Base-by-base conservation (phyloP, 2,113 vertebrate genomes). In the Tachuris rubrigastra region DNA sequence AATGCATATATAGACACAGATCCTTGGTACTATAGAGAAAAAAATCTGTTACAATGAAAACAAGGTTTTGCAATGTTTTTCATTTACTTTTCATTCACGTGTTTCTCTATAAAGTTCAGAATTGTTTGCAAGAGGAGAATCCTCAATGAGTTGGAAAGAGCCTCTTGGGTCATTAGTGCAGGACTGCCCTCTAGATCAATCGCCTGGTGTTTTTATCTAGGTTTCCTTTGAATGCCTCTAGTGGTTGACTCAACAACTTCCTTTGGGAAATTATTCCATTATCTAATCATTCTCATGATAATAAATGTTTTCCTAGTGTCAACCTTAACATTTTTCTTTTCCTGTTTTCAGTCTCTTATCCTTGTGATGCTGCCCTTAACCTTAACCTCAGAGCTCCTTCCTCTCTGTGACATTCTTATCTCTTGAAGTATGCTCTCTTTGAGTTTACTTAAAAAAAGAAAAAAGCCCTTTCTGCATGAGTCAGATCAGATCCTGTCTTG, bases 231-330 rank as follows among this genome's bases (percentile, higher is more conserved):
- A 95, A 78, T 92, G 87, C 59, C 66, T 93, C 73, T 95, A 60
- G 66, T 96, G 90, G 92, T 94, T 95, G 67, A 95, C 76, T 95
- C 89, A 95, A 96, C 78, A 95, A 90, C 69, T 96, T 96, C 90
- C 92, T 94, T 88, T 92, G 92, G 96, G 95, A 97, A 97, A 94
- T 96, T 60, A 93, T 95, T 93, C 74, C 88, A 69, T 94, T 95
- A 94, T 95, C 91, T 97, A 95, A 97, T 95, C 87, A 94, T 73
- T 37, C 74, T 88, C 90, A 69, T 62, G 78, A 96, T 94, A 96
- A 95, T 90, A 93, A 96, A 88, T 94, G 83, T 88, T 93, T 97
- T 94, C 92, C 87, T 95, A 88, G 74, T 95, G 92, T 94, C 89
- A 94, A 33, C 41, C 79, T 75, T 89, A 87, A 89, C 76, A 31